These are phyloP conservation scores for Alcedo quadribrachys DNA, from an alignment of 2,797 vertebrate genomes.

Conservation along the genomic window DNA sequence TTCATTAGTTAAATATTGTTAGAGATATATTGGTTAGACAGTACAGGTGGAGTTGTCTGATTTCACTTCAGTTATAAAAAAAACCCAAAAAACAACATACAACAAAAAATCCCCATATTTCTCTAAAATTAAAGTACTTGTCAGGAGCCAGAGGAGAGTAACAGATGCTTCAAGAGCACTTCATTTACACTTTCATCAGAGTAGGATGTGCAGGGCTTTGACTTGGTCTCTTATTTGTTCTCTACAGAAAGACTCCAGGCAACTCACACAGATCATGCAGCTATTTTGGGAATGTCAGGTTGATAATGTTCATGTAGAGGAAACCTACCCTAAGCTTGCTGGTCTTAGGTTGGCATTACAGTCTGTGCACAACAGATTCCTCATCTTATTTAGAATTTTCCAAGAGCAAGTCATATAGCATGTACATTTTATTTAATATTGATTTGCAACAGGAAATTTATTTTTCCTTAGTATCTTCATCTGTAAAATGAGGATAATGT, in stretches of 20 bases:
- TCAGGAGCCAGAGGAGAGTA: background rate
- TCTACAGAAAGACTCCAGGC: background rate
- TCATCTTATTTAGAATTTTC: background rate
- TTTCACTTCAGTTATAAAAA: background rate
- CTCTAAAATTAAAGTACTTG: background rate
- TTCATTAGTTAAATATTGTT: background rate
- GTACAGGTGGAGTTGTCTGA: background rate
- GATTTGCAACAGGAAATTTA: conserved; percentile 8
- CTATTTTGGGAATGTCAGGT: background rate
- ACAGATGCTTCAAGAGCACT: background rate
- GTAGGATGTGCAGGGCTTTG: background rate
- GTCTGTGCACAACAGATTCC: background rate
- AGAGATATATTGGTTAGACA: background rate
- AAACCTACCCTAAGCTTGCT: background rate
- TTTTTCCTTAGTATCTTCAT: conserved; percentile 8
- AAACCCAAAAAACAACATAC: no score
- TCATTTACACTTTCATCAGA: background rate
- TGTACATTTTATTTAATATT: background rate
- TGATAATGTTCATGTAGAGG: background rate
- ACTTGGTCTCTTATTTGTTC: background rate
- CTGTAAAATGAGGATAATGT: conserved; percentile 35
- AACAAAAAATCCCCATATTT: no score
- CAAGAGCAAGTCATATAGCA: background rate
- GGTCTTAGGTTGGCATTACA: background rate
- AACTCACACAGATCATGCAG: accelerated